Conservation (phyloP, 1,140 invertebrate species). For the Bombyx mori region DNA sequence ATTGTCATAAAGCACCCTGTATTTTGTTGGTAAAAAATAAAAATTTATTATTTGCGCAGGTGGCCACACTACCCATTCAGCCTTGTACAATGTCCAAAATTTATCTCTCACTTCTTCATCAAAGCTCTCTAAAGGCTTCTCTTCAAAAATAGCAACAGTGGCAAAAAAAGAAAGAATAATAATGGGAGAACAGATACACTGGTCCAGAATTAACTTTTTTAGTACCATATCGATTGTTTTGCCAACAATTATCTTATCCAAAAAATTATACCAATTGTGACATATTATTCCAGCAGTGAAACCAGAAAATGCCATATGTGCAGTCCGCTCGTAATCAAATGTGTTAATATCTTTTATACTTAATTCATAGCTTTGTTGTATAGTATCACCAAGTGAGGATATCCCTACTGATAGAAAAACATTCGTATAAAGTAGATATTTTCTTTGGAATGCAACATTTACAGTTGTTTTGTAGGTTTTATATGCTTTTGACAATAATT, state of each 20-base stretch:
- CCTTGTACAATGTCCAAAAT: slow-evolving; percentile 82
- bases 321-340: slow-evolving; percentile 77
- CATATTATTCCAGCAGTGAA: slow-evolving; percentile 82
- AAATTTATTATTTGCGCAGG: slow-evolving; percentile 83
- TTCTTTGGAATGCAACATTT: slow-evolving; percentile 72
- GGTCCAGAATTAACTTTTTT: slow-evolving; percentile 90
- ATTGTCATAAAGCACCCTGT: slow-evolving; percentile 90
- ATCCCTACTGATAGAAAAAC: slow-evolving; percentile 81
- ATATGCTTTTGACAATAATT: slow-evolving; percentile 26
- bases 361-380: slow-evolving; percentile 88
- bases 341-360: slow-evolving; percentile 70
- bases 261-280: slow-evolving; percentile 79
- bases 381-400: slow-evolving; percentile 81
- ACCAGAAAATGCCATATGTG: slow-evolving; percentile 84
- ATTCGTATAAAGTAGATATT: slow-evolving; percentile 87
- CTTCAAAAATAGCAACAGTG: slow-evolving; percentile 81
- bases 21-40: slow-evolving; percentile 84
- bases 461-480: slow-evolving; percentile 21
- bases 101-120: slow-evolving; percentile 80
- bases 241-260: slow-evolving; percentile 79
- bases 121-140: slow-evolving; percentile 72
- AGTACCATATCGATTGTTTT: slow-evolving; percentile 76
- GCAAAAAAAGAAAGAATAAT: slow-evolving; percentile 85
- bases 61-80: slow-evolving; percentile 86
- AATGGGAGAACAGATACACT: slow-evolving; percentile 87